Evolutionary conservation across 2,797 vertebrate genomes (phyloP).

Genomic region (Malacoctenus gilli): DNA sequence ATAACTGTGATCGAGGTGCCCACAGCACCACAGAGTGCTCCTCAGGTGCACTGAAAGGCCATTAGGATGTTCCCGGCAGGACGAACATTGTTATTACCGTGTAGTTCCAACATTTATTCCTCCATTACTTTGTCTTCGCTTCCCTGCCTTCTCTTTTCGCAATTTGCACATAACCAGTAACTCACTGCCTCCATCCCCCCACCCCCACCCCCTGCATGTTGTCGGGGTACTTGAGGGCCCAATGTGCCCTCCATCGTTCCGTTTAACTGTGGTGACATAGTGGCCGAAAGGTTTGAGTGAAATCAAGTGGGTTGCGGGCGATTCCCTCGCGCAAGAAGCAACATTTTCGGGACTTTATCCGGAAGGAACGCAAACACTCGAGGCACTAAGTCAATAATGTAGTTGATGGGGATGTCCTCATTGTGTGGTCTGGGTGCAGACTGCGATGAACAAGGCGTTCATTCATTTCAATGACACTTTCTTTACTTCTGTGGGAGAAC

Average conservation of each 20-base stretch:
- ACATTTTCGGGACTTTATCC: slow-evolving; percentile 9
- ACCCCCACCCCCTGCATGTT: too few relatives aligned
- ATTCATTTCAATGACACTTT: not conserved
- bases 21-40: slow-evolving; percentile 23
- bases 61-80: slow-evolving; percentile 9
- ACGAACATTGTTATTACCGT: slow-evolving; percentile 8
- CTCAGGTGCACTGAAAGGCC: slow-evolving; percentile 29
- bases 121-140: not conserved
- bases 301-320: slow-evolving; percentile 17
- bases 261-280: not conserved
- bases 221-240: too few relatives aligned
- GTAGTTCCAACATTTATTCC: slow-evolving; percentile 6
- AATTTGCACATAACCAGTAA: not conserved
- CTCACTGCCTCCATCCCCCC: too few relatives aligned
- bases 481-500: not conserved
- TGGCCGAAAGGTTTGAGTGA: not conserved
- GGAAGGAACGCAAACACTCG: slow-evolving; percentile 5
- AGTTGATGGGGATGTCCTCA: not conserved
- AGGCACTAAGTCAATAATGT: slow-evolving; percentile 4
- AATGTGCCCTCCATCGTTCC: too few relatives aligned
- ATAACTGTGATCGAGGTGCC: slow-evolving; percentile 44
- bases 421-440: slow-evolving; percentile 2
- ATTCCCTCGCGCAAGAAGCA: slow-evolving; percentile 10
- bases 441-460: not conserved
- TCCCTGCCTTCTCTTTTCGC: slow-evolving; percentile 3